Conservation (phyloP, 1,140 invertebrate genomes). For the Trachymyrmex septentrionalis region DNA sequence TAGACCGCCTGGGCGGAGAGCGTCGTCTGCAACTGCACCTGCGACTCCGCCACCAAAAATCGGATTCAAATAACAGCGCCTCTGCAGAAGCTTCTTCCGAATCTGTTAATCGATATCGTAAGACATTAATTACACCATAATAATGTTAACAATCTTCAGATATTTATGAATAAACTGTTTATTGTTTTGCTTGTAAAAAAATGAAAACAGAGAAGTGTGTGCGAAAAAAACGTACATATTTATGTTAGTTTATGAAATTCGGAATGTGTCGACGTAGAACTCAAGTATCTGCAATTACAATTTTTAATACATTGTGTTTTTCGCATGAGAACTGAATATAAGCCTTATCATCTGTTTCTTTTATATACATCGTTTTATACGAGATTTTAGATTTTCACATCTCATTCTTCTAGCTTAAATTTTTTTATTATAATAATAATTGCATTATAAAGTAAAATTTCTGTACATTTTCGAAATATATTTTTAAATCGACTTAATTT, state of each 20-base stretch:
- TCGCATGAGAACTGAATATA: neutral
- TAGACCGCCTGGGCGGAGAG: conserved; percentile 74
- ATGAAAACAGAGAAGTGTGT: neutral
- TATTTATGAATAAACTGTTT: neutral
- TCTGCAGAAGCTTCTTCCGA: conserved; percentile 76
- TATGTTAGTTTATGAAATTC: neutral
- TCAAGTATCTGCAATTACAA: neutral
- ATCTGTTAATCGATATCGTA: conserved; percentile 46
- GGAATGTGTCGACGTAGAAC: neutral
- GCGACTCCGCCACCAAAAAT: conserved; percentile 68
- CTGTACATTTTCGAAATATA: neutral
- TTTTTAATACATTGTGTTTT: neutral
- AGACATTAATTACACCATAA: conserved; percentile 2
- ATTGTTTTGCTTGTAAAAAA: neutral
- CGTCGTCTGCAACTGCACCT: conserved; percentile 45
- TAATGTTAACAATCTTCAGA: neutral
- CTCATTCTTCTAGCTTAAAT: neutral
- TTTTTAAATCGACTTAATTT: conserved; percentile 9
- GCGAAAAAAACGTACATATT: neutral
- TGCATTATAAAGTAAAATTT: neutral
- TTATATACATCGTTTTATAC: neutral
- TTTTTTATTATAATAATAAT: no score
- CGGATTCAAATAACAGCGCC: conserved; percentile 79
- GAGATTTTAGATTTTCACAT: neutral
- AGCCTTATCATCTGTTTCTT: neutral